phyloP scores from a whole-genome alignment of 2,113 vertebrate species.

The Forbesichthys agassizii region DNA sequence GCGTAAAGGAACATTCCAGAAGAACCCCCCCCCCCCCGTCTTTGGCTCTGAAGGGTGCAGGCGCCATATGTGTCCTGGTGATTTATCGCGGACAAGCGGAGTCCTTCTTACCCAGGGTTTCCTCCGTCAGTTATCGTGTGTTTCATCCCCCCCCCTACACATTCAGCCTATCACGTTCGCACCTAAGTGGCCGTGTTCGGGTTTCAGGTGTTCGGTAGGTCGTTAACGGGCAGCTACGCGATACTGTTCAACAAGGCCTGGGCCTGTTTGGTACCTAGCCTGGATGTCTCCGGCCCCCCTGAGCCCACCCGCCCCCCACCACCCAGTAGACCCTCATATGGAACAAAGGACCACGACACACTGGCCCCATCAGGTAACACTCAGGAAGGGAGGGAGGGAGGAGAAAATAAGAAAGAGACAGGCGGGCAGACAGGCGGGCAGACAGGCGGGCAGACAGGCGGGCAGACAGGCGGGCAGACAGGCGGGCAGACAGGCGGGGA shows the following conservation, averaged over 20 bases:
- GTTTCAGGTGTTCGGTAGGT: slow-evolving; percentile 71
- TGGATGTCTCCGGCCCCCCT: slow-evolving; percentile 56
- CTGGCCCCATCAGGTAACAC: slow-evolving; percentile 62
- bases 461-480: too few relatives aligned
- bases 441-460: not conserved
- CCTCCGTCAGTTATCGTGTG: slow-evolving; percentile 17
- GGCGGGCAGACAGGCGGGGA: too few relatives aligned
- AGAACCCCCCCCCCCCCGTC: slow-evolving; percentile 53
- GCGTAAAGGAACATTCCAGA: slow-evolving; percentile 1
- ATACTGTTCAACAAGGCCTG: slow-evolving; percentile 63
- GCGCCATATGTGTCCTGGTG: slow-evolving; percentile 30
- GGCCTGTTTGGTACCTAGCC: slow-evolving; percentile 59
- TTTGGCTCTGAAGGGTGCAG: slow-evolving; percentile 38
- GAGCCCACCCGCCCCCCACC: slow-evolving; percentile 2
- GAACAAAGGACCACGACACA: slow-evolving; percentile 64
- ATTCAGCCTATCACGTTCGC: slow-evolving; percentile 56
- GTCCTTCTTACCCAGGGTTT: slow-evolving; percentile 49
- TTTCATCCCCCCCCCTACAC: not conserved
- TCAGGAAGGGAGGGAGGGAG: slow-evolving; percentile 23
- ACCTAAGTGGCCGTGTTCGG: slow-evolving; percentile 62
- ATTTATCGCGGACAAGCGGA: slow-evolving; percentile 58
- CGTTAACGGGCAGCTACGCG: slow-evolving; percentile 68
- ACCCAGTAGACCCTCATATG: slow-evolving; percentile 39
- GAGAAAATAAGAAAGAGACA: not conserved
- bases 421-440: too few relatives aligned